Base-by-base conservation (phyloP, 1,140 invertebrate species). In the Coelopa frigida region DNA sequence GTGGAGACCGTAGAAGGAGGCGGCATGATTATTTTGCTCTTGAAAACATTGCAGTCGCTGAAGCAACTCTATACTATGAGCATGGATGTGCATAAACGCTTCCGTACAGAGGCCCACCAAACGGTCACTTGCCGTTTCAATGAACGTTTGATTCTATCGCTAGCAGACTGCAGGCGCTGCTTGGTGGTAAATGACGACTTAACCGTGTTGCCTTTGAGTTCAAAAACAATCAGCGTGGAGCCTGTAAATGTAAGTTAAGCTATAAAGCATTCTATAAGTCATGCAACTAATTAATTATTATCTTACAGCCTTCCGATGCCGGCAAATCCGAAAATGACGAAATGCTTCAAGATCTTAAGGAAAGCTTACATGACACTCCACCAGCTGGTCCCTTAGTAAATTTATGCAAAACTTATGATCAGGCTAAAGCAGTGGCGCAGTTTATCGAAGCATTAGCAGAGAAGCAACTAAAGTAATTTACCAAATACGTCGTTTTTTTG, bases 1-100 rank as follows among this genome's bases (percentile, higher is more conserved):
- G 83, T 99, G 54, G 97, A 99, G 78, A 99, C 97, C 1, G 91
- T 99, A 1, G 93, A 98, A 78, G 96, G 97, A 44, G 96, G 97
- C 48, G 97, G 97, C 17, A 57, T 98, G 0, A 83, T 99, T 47
- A 80, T 98, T 26, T 76, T 98, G 44, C 70, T 99, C 7, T 72
- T 99, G 1, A 82, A 89, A 62, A 82, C 82, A 21, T 75, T 99
- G 49, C 77, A 79, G 36, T 98, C 94, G 0, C 72, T 99, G 5
- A 87, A 91, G 68, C 94, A 99, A 66, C 75, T 99, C 0, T 98
- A 92, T 63, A 91, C 94, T 3, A 87, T 99, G 78, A 84, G 84
- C 49, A 99, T 99, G 97, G 96, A 99, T 80, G 93, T 99, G 10
- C 97, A 99, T 78, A 82, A 90, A 54, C 78, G 95, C 56, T 94